Conservation (phyloP, 2,888 invertebrate species). For the Hermaeophaga mercurialis region DNA sequence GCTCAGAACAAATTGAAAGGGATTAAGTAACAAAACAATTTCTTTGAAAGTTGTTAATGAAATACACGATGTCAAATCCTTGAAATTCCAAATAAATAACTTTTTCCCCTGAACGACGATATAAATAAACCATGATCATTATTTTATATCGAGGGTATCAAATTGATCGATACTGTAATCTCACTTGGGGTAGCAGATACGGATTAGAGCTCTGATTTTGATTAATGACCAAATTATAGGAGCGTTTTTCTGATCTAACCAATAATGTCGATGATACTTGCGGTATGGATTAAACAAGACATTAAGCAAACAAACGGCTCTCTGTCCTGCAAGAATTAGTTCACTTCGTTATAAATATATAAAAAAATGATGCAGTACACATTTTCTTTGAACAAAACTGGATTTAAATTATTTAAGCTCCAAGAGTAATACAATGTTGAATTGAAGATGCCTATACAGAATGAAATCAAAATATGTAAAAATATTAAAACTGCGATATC, state of each 20-base stretch:
- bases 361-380: too few relatives aligned
- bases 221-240: constrained; percentile 8
- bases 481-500: too few relatives aligned
- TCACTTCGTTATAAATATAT: too few relatives aligned
- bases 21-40: not conserved
- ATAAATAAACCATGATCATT: constrained; percentile 7
- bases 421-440: too few relatives aligned
- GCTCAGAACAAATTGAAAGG: too few relatives aligned
- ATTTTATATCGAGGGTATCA: constrained; percentile 12
- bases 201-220: constrained; percentile 14
- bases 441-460: too few relatives aligned
- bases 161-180: constrained; percentile 18
- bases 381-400: too few relatives aligned
- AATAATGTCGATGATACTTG: not conserved
- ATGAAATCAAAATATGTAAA: too few relatives aligned
- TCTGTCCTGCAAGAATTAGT: too few relatives aligned
- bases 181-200: constrained; percentile 7
- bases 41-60: not conserved
- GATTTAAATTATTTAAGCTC: too few relatives aligned
- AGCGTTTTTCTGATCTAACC: not conserved
- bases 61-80: constrained; percentile 3
- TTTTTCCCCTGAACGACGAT: not conserved
- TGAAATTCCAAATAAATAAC: not conserved
- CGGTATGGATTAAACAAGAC: not conserved
- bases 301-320: too few relatives aligned